phyloP scores from a whole-genome alignment of 2,797 vertebrate species.

The Chelon labrosus region DNA sequence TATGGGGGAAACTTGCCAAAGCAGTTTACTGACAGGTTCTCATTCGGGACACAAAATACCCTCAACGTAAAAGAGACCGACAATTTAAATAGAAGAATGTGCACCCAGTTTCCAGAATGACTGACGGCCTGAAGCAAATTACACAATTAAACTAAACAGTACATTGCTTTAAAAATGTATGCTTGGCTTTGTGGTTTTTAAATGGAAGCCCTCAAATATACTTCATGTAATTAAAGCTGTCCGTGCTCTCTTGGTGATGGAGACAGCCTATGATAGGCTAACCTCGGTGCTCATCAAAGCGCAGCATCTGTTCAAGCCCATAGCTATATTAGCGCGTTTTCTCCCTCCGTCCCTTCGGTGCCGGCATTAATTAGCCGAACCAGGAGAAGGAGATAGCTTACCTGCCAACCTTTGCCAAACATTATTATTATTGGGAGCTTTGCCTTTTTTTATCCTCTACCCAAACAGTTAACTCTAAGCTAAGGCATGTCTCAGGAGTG shows the following conservation, averaged over 20 bases:
- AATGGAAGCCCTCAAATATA: constrained; percentile 28
- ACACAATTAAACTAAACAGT: background rate
- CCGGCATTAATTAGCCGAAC: constrained; percentile 79
- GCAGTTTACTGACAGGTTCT: background rate
- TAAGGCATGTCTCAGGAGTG: constrained; percentile 35
- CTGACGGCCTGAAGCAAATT: background rate
- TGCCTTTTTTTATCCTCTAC: constrained; percentile 71
- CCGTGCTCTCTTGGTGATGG: constrained; percentile 52
- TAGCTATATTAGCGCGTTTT: constrained; percentile 58
- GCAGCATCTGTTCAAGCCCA: constrained; percentile 77
- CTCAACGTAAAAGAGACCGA: background rate
- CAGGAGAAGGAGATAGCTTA: constrained; percentile 71
- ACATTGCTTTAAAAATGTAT: background rate
- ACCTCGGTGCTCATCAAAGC: constrained; percentile 75
- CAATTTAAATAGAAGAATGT: background rate
- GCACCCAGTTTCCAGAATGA: background rate
- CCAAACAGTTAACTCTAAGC: constrained; percentile 53
- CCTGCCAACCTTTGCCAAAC: constrained; percentile 76
- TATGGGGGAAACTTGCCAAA: background rate
- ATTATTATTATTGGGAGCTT: constrained; percentile 71
- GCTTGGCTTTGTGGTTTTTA: constrained; percentile 9
- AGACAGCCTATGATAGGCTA: constrained; percentile 58
- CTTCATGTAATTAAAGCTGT: constrained; percentile 51
- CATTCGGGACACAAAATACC: background rate
- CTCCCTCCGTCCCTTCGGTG: constrained; percentile 62